Evolutionary conservation across 2,797 vertebrate species (phyloP), one percentile per base, ranked within the genome.

Genomic region (Pantherophis alleghaniensis): DNA sequence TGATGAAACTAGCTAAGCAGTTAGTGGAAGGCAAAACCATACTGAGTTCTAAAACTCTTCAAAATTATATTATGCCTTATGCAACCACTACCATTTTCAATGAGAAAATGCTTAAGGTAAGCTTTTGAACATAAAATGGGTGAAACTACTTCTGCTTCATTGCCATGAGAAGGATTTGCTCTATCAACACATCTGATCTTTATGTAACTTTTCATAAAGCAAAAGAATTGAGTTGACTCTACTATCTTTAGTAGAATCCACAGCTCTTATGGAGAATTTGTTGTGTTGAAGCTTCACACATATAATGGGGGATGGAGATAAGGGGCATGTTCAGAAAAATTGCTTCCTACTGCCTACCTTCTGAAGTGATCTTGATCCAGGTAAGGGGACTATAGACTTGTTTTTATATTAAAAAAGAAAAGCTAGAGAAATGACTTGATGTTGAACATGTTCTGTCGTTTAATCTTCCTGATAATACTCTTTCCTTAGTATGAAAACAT

Each of bases 1-100:
- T 99, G 95, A 98, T 98, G 96, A 99, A 98, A 97, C 92, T 99
- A 92, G 99, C 99, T 90, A 99, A 99, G 95, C 98, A 99, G 86
- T 98, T 99, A 91, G 98, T 94, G 0, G 99, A 99, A 93, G 98
- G 98, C 93, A 98, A 97, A 3, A 96, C 99, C 92, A 87, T 96
- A 86, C 97, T 99, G 91, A 98, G 98, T 1, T 98, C 99, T 0
- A 99, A 98, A 20, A 98, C 99, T 4, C 98, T 99, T n/a, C 99
- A 99, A 97, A 99, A 98, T 95, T 99, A 98, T 96, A 98, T 99
- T 96, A 99, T 99, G 98, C 99, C 99, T 14, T 99, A 99, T 66
- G 99, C 99, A 95, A 98, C 98, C 96, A 98, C 98, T 0, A 98
- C 98, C 11, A 94, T 99, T 96, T 98, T 99, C 86, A 98, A 98